These are phyloP conservation scores for Ornithoptera alexandrae DNA, from an alignment of 2,888 invertebrate genomes.

Conservation along the genomic window DNA sequence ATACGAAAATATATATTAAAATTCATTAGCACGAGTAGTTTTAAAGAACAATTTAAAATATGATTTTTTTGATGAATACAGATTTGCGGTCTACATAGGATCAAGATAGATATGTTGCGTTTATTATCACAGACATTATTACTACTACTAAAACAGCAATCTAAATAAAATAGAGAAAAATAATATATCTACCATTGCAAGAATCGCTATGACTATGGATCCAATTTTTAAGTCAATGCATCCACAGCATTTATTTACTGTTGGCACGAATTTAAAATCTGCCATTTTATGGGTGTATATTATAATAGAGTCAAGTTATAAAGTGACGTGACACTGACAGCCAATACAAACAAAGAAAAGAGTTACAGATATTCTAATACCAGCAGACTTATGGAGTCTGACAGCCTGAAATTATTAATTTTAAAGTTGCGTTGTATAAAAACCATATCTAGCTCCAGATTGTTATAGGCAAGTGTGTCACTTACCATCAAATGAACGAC, in stretches of 20 bases:
- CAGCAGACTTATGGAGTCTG: too few species aligned
- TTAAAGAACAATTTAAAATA: too few species aligned
- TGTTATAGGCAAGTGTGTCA: too few species aligned
- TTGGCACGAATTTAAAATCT: slow-evolving; percentile 30
- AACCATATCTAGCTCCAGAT: too few species aligned
- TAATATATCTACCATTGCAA: slow-evolving; percentile 35
- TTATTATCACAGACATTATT: not conserved
- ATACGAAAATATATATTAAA: too few species aligned
- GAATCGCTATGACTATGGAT: slow-evolving; percentile 37
- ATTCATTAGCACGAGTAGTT: too few species aligned
- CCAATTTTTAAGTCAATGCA: slow-evolving; percentile 38
- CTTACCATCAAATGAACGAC: too few species aligned
- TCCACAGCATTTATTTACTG: slow-evolving; percentile 31
- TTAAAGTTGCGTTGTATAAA: too few species aligned
- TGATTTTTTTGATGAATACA: too few species aligned
- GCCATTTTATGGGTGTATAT: slow-evolving; percentile 27
- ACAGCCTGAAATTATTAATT: too few species aligned
- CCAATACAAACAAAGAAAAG: slow-evolving; percentile 5
- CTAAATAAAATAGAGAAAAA: not conserved
- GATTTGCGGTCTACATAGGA: too few species aligned
- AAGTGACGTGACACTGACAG: slow-evolving; percentile 10
- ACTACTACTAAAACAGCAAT: not conserved
- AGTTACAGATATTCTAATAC: not conserved
- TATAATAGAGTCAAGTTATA: not conserved
- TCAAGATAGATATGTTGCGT: not conserved